These are phyloP conservation scores for Lasioglossum morio DNA, from an alignment of 2,888 invertebrate genomes.

Conservation along the genomic window DNA sequence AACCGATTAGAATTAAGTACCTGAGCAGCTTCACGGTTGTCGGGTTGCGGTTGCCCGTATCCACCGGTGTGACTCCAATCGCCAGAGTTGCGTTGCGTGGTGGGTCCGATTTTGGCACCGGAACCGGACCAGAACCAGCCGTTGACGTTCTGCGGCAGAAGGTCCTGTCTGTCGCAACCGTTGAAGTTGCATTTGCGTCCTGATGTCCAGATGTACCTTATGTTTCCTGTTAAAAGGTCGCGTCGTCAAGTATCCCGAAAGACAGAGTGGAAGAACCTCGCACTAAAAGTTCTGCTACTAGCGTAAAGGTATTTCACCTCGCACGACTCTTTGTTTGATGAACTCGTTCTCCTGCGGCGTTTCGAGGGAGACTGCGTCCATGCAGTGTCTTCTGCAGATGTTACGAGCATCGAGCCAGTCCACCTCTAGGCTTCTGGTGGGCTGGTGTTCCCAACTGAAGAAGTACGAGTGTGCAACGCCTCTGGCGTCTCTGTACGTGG, in stretches of 20 bases:
- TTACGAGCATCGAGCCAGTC: conserved; percentile 96
- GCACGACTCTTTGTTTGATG: conserved; percentile 92
- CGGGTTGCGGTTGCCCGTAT: conserved; percentile 94
- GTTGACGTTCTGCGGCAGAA: conserved; percentile 92
- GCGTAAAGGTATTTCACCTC: conserved; percentile 41
- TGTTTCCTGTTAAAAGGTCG: conserved; percentile 81
- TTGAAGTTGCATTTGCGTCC: conserved; percentile 97
- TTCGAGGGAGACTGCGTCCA: conserved; percentile 96
- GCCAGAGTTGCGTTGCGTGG: conserved; percentile 94
- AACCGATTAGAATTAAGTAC: conserved; percentile 81
- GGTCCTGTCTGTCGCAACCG: conserved; percentile 94
- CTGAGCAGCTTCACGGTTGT: conserved; percentile 95
- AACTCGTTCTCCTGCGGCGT: conserved; percentile 97
- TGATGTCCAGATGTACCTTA: conserved; percentile 94
- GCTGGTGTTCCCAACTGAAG: conserved; percentile 96
- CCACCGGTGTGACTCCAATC: conserved; percentile 96
- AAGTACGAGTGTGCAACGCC: conserved; percentile 96
- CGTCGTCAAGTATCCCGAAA: background rate
- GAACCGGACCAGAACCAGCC: conserved; percentile 98
- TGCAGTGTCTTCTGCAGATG: conserved; percentile 96
- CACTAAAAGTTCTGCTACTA: background rate
- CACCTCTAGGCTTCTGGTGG: conserved; percentile 93
- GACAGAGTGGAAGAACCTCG: background rate
- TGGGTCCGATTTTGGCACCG: conserved; percentile 95
- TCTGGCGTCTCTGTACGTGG: conserved; percentile 94